Base-by-base conservation (phyloP, 2,888 invertebrate genomes). In the Agrenia bidenticulata region DNA sequence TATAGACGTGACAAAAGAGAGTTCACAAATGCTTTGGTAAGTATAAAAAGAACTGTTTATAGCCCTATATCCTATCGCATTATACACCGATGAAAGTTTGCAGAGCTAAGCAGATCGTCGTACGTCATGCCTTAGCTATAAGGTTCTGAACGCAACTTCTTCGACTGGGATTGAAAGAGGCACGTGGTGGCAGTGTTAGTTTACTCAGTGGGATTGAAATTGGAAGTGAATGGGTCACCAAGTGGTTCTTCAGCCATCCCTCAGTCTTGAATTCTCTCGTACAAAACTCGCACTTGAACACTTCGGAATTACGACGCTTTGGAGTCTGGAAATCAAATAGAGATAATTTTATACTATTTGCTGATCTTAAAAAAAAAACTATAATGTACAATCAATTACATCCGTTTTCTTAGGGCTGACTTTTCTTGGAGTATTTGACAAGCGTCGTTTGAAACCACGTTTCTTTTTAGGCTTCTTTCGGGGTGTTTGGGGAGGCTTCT, bases 211-310 rank as follows among this genome's bases (percentile, higher is more conserved):
- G 76, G 63, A 76, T 76, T 21, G 74, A 74, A 61, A 74, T 65
- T 21, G 72, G 74, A 56, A 76, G 70, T 53, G 76, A 67, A 60
- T 76, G 76, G 32, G 70, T 69, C 41, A 63, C 58, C 49, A 74
- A 41, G 57, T 76, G 76, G 64, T 73, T 74, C 59, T 74, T 76
- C 39, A 76, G 61, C 74, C 74, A 76, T 60, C 76, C 76, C 69
- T 76, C 72, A 75, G 75, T 75, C 75, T 75, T 75, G 63, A 75
- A 75, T 53, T 73, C 68, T 73, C 73, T 63, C 55, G 72, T 65
- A 64, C 76, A 76, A 67, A 74, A 74, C 66, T 70, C 73, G 61
- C 76, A 76, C 66, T 74, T 76, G 74, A 72, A 74, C 68, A 74
- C 70, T 68, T 73, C 73, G 24, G 69, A 60, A 61, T 63, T 57